These are phyloP conservation scores for Lysandra bellargus DNA, from an alignment of 2,888 invertebrate genomes.

Conservation along the genomic window DNA sequence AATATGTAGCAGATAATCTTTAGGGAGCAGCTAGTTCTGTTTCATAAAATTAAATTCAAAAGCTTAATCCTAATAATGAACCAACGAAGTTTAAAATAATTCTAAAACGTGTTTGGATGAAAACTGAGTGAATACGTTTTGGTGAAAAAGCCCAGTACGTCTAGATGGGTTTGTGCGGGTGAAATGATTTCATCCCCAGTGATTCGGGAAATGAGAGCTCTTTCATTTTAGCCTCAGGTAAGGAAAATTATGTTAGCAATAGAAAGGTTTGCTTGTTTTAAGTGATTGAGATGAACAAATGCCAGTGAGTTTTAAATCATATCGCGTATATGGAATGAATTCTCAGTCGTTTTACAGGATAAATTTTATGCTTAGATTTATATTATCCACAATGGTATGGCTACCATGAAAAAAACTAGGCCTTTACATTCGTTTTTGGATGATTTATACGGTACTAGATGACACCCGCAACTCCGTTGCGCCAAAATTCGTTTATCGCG, in stretches of 20 bases:
- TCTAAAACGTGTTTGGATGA: not conserved
- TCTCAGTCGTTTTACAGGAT: no score
- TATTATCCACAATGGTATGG: no score
- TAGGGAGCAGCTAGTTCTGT: not conserved
- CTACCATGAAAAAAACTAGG: no score
- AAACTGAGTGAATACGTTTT: not conserved
- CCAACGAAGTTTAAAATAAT: not conserved
- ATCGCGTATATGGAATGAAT: no score
- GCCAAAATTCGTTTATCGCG: no score
- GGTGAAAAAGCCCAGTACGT: not conserved
- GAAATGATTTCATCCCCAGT: not conserved
- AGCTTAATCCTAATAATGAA: not conserved
- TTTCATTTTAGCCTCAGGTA: not conserved
- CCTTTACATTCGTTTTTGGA: no score
- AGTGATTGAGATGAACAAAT: no score
- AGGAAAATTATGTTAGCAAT: not conserved
- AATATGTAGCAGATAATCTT: not conserved
- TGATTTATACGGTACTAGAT: no score
- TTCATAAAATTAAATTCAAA: not conserved
- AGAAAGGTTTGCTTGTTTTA: no score
- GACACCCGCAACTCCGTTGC: no score
- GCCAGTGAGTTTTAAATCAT: no score
- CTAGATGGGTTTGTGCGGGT: not conserved
- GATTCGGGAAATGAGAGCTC: not conserved
- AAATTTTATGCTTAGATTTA: no score